Evolutionary conservation across 2,888 invertebrate species (phyloP), one percentile per base, ranked within the genome.

Genomic region (Megastigmus dorsalis): DNA sequence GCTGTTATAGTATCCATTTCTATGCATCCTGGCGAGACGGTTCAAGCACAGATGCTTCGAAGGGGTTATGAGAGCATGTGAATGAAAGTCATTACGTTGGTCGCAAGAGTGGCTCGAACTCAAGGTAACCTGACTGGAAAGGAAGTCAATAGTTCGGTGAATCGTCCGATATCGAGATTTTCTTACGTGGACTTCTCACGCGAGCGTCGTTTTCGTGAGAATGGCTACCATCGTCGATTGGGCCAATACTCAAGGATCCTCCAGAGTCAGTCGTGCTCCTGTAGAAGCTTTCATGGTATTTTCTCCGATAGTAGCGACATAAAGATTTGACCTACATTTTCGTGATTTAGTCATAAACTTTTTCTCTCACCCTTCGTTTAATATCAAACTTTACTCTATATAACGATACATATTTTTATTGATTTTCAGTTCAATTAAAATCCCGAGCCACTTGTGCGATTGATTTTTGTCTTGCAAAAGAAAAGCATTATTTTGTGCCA

Each of bases 81-180:
- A 52, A 52, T 52, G 50, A 52, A 52, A 52, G 28, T 28, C 50
- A 52, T 52, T 52, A 52, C 28, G 50, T 52, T 26, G 28, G 13
- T 6, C 13, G 26, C 26, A 28, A 52, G 26, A 52, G 50, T 52
- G 20, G 28, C 13, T 52, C n/a, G 13, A 52, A 52, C 26, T n/a
- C 50, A n/a, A 26, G 33, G 50, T 52, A 52, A 52, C 50, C 20
- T 3, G 50, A 6, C 50, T 79, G 63, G 72, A 75, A 79, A 76
- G 77, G 70, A 82, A 82, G 83, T 80, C 84, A 81, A 84, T 83
- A 82, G 81, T 79, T 82, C 80, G 81, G 77, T 80, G 80, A 82
- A 78, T 79, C 78, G 76, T 55, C 75, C 70, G 79, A 80, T 80
- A 83, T 76, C 79, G 75, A 75, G 76, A 69, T 68, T 75, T 79